Evolutionary conservation across 30 jellyfish, hydroid and myxozoan genomes (phyloP).

Genomic region (Cassiopea xamachana): DNA sequence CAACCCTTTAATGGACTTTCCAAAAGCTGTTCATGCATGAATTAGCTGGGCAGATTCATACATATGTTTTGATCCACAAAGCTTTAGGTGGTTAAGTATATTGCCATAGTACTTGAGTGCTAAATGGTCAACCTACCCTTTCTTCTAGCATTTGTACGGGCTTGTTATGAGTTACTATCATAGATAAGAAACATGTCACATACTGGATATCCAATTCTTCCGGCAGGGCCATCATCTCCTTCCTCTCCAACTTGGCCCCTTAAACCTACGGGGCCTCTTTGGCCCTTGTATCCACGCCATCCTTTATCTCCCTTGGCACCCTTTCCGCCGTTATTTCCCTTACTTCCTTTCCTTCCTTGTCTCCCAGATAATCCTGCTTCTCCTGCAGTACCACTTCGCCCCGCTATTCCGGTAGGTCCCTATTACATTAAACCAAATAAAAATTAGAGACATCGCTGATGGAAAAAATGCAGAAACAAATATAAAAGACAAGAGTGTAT

Average conservation of each 20-base stretch:
- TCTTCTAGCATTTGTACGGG: too few species aligned
- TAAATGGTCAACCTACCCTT: too few species aligned
- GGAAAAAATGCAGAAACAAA: too few species aligned
- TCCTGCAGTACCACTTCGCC: conserved; percentile 61
- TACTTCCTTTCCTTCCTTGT: conserved; percentile 82
- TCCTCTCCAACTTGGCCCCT: conserved; percentile 65
- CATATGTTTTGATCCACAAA: too few species aligned
- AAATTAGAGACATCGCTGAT: too few species aligned
- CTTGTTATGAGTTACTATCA: too few species aligned
- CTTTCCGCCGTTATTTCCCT: conserved; percentile 67
- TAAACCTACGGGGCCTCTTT: conserved; percentile 83
- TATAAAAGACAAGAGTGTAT: too few species aligned
- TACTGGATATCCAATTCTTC: conserved; percentile 37
- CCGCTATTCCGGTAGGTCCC: conserved; percentile 59
- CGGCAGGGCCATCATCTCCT: conserved; percentile 59
- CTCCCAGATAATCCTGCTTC: conserved; percentile 81
- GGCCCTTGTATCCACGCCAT: conserved; percentile 89
- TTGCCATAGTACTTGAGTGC: too few species aligned
- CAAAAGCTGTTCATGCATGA: too few species aligned
- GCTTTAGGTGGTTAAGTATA: too few species aligned
- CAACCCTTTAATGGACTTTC: too few species aligned
- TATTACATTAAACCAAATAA: neutral
- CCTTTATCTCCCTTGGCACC: conserved; percentile 96
- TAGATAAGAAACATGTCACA: neutral
- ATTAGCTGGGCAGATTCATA: too few species aligned